Evolutionary conservation across 2,113 vertebrate genomes (phyloP), one percentile per base, ranked within the genome.

Genomic region (Stegostoma tigrinum): DNA sequence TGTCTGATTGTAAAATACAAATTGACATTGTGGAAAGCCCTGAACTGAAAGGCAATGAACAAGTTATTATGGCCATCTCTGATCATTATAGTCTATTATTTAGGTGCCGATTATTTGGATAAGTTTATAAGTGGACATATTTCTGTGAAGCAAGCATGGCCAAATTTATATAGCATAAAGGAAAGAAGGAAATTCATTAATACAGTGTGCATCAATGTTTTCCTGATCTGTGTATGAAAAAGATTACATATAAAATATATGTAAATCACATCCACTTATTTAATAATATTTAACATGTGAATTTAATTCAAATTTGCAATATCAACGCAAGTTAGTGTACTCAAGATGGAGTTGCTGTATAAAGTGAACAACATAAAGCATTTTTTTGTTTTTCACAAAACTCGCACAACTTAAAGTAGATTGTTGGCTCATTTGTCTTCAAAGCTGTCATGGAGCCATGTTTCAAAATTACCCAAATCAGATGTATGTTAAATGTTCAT

Each of bases 381-480:
- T 48, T 48, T 52, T 75, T 95, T 95, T 75, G 12, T 52, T 95
- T 70, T 52, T 95, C 42, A 72, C 68, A 72, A 30, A 30, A 30
- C 24, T n/a, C 38, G 30, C 66, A 72, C 68, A 72, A 30, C 67
- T 52, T 42, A 72, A 45, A 95, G 45, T 52, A 70, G 67, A 42
- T 72, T 72, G 27, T 75, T 72, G 34, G 68, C 42, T 72, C 21
- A 72, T 75, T 72, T 52, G 42, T 72, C 42, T 70, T 75, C 72
- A 72, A 95, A 30, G 68, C 45, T 95, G 67, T 72, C 94, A 72
- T 72, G 24, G 38, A 72, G 42, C 8, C 94, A 95, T 95, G 94
- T 72, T 95, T 95, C 94, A 95, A 95, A 95, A 95, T 95, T 95
- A 75, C 67, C 5, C 67, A 95, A 75, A 95, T 95, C 94, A 75